Conservation (phyloP, 1,140 invertebrate species). For the Episyrphus balteatus region DNA sequence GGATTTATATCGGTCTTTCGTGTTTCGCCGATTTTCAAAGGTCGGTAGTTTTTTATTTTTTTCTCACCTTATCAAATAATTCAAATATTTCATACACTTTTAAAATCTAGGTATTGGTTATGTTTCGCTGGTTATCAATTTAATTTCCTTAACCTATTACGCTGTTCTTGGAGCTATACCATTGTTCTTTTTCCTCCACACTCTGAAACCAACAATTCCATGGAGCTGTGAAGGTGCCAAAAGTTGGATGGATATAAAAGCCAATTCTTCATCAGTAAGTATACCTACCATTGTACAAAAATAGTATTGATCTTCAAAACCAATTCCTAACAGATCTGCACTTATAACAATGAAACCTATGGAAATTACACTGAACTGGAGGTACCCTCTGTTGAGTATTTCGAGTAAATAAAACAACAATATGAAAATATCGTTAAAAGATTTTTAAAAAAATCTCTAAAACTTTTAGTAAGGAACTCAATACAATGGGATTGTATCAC, state of each 20-base stretch:
- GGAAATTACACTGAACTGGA: no score
- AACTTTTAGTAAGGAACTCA: no score
- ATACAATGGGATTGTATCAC: no score
- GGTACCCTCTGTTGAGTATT: no score
- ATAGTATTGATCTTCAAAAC: no score
- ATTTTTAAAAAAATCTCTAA: no score
- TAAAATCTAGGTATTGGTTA: slow-evolving; percentile 23
- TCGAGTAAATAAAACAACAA: no score
- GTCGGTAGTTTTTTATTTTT: slow-evolving; percentile 6
- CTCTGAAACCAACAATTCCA: slow-evolving; percentile 21
- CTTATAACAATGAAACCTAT: no score
- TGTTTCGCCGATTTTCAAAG: slow-evolving; percentile 30
- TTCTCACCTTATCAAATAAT: not conserved
- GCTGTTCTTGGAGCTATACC: slow-evolving; percentile 22
- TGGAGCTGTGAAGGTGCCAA: slow-evolving; percentile 25
- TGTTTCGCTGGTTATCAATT: slow-evolving; percentile 18
- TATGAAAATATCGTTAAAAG: no score
- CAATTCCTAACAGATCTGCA: no score
- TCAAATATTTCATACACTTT: not conserved
- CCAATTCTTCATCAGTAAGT: no score
- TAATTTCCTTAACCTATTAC: slow-evolving; percentile 18
- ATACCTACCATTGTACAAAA: no score
- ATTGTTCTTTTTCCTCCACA: slow-evolving; percentile 21
- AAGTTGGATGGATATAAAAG: not conserved
- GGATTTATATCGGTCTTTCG: slow-evolving; percentile 30